phyloP scores from a whole-genome alignment of 2,888 invertebrate genomes.

The Tanaodytes sp. region DNA sequence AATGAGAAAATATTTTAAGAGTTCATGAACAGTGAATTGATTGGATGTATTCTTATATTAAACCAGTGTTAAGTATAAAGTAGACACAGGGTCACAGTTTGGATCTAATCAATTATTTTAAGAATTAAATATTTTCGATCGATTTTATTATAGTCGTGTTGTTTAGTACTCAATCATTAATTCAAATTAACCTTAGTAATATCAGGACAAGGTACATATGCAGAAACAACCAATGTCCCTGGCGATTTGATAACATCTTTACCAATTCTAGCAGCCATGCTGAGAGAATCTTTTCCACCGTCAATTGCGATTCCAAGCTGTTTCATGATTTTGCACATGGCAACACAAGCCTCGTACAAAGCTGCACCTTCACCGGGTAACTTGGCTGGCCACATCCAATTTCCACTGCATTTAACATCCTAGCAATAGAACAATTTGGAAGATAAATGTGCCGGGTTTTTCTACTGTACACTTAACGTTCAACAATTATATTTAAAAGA shows the following conservation, averaged over 20 bases:
- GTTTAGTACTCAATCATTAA: too few species aligned
- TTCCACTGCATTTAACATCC: conserved; percentile 98
- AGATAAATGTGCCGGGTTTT: too few species aligned
- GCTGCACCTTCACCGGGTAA: conserved; percentile 92
- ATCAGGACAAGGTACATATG: conserved; percentile 96
- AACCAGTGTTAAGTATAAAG: too few species aligned
- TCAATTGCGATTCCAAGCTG: conserved; percentile 91
- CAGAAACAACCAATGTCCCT: conserved; percentile 95
- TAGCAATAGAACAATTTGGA: conserved; percentile 65
- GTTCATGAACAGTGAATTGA: too few species aligned
- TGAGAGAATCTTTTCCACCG: conserved; percentile 97
- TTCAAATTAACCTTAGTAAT: conserved; percentile 74
- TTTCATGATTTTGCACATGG: conserved; percentile 90
- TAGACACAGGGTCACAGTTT: too few species aligned
- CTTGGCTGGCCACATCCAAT: conserved; percentile 99
- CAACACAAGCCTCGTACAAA: conserved; percentile 88
- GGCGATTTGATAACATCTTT: conserved; percentile 82
- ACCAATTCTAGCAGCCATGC: conserved; percentile 93
- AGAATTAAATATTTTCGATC: too few species aligned
- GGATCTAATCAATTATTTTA: too few species aligned
- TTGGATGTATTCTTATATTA: too few species aligned
- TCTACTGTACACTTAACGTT: too few species aligned
- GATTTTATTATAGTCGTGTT: too few species aligned
- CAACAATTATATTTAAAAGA: not conserved
- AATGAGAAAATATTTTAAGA: too few species aligned